A percentile compares a stretch with the other conserved stretches of the same genome.
Evolutionary conservation across 1,140 invertebrate genomes (phyloP).

Genomic region (Drosophila ambigua): DNA sequence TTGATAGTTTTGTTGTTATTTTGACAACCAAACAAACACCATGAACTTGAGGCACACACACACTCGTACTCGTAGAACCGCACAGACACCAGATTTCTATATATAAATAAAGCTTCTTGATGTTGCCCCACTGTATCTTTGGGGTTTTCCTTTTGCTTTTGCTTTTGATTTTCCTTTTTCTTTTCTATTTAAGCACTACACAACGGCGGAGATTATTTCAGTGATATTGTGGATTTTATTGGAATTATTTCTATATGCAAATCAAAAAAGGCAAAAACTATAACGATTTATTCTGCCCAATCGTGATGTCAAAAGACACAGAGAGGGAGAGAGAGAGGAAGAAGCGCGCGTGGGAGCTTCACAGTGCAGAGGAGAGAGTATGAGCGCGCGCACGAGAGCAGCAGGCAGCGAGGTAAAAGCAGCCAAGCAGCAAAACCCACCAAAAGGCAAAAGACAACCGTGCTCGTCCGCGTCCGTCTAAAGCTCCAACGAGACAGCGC

Average conservation of each 20-base stretch:
- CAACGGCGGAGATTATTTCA: constrained; percentile 16
- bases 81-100: constrained; percentile 4
- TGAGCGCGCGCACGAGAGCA: constrained; percentile 28
- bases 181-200: constrained; percentile 40
- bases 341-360: constrained; percentile 49
- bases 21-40: constrained; percentile 67
- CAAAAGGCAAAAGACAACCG: constrained; percentile 13
- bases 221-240: constrained; percentile 6
- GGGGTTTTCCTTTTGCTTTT: constrained; percentile 13
- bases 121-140: constrained; percentile 25
- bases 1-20: constrained; percentile 32
- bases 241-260: constrained; percentile 24
- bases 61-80: constrained; percentile 13
- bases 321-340: constrained; percentile 24
- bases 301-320: constrained; percentile 44
- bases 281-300: constrained; percentile 41
- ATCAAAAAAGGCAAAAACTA: constrained; percentile 20
- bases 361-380: constrained; percentile 9
- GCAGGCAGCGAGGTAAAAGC: constrained; percentile 24
- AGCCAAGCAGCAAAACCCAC: constrained; percentile 22
- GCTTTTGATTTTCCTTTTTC: constrained; percentile 6
- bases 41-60: constrained; percentile 63
- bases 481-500: too few species aligned
- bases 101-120: constrained; percentile 40
- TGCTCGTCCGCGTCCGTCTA: neutral